Evolutionary conservation across 1,140 invertebrate species (phyloP), one percentile per base, ranked within the genome.

Genomic region (Zaprionus capensis): DNA sequence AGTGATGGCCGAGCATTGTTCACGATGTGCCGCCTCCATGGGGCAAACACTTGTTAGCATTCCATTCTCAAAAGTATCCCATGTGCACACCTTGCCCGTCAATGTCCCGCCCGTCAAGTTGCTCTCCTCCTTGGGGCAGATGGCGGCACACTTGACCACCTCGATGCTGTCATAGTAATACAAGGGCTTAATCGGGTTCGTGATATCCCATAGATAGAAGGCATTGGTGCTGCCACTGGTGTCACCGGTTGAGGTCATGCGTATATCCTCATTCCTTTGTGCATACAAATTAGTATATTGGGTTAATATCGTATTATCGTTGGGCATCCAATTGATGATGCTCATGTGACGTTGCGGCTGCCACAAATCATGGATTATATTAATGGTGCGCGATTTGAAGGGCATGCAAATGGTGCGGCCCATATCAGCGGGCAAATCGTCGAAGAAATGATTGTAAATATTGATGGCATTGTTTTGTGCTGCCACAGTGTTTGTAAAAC

Each of bases 401-500:
- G 65, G 31, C 55, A 71, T 73, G 6, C 70, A 68, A 6, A 91
- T 72, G 41, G 84, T 84, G 2, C 75, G 62, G 0, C 71, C 75
- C 58, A 85, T 5, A 0, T 92, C 85, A 0, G 6, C 0, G 2
- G 77, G 72, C 15, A 95, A 93, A 64, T 95, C 94, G 24, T 93
- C 91, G 91, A 97, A 98, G 90, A 98, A 98, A 71, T 97, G 95
- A 92, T 98, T 95, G 91, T 98, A 98, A 82, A 98, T 97, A 91
- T 98, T 96, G 69, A 98, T 95, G 2, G 97, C 96, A 93, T 98
- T 98, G 91, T 99, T 99, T 93, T 98, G 97, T 77, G 96, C 93
- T 34, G 98, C 96, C 68, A 95, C 96, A 12, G 36, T n/a, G 49
- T 78, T 80, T 3, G 88, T 61, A 6, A 24, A 51, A 1, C 69